Conservation (phyloP, 2,113 vertebrate genomes). For the Lamprologus speciosus region DNA sequence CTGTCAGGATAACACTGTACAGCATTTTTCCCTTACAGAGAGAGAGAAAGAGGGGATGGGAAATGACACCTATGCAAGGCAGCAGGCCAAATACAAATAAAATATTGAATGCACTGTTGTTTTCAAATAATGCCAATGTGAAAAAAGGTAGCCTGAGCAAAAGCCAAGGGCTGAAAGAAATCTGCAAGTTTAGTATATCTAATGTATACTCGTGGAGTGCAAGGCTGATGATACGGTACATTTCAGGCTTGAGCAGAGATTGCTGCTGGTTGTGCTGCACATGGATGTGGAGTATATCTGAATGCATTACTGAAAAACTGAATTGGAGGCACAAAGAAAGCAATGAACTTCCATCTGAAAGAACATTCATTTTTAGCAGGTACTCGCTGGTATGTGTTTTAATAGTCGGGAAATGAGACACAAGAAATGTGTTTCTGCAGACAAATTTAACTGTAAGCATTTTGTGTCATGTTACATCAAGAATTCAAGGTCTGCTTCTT, state of each 20-base stretch:
- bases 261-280: neutral
- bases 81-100: neutral
- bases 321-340: neutral
- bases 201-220: neutral
- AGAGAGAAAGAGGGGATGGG: neutral
- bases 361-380: neutral
- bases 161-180: neutral
- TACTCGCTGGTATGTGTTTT: neutral
- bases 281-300: neutral
- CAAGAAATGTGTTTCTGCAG: neutral
- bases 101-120: neutral
- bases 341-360: neutral
- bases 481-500: neutral
- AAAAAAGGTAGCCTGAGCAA: neutral
- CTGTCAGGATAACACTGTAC: neutral
- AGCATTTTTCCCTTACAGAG: neutral
- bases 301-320: neutral
- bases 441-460: neutral
- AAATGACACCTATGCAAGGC: neutral
- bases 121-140: neutral
- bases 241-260: neutral
- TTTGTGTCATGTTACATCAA: rapidly evolving
- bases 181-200: neutral
- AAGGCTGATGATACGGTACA: neutral
- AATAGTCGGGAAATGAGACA: neutral